These are phyloP conservation scores for Sipha flava DNA, from an alignment of 1,140 invertebrate genomes.

Conservation along the genomic window DNA sequence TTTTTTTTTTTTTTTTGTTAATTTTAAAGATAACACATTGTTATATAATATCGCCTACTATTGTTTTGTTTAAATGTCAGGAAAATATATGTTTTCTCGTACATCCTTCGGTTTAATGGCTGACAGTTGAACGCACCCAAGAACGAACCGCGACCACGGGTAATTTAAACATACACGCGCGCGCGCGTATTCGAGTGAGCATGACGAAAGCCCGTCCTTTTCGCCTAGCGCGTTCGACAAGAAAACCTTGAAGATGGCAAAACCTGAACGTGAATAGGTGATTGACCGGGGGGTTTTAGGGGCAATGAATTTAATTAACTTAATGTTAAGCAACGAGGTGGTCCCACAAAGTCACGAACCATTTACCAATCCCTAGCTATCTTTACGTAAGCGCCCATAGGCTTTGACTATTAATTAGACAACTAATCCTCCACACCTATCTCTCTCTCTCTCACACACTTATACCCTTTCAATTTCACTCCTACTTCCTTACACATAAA, in stretches of 20 bases:
- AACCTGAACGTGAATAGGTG: neutral
- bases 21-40: no score
- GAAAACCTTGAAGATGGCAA: slow-evolving; percentile 9
- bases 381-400: no score
- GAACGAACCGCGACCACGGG: neutral
- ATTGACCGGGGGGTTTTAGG: neutral
- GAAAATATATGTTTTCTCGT: neutral
- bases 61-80: neutral
- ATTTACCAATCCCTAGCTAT: no score
- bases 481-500: no score
- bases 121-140: no score
- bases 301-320: neutral
- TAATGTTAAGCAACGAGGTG: no score
- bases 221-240: neutral
- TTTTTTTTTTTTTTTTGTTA: no score
- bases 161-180: neutral
- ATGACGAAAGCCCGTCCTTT: no score
- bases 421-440: no score
- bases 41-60: neutral
- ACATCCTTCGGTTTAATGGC: neutral
- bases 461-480: no score
- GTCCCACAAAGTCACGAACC: neutral
- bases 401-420: no score
- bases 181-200: neutral
- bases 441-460: no score